Conservation (phyloP, 1,140 invertebrate genomes). For the Metopolophium dirhodum region DNA sequence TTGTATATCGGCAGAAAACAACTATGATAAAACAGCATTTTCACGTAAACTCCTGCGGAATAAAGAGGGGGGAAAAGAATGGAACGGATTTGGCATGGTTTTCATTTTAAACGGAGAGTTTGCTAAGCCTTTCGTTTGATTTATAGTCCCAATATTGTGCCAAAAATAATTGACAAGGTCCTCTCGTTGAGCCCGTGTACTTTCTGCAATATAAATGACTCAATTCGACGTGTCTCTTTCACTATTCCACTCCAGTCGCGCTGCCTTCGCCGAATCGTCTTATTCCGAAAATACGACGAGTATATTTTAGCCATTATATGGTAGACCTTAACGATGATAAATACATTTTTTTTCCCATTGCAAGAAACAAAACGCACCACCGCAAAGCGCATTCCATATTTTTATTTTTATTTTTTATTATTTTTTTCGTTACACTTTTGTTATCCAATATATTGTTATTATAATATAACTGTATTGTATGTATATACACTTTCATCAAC, state of each 20-base stretch:
- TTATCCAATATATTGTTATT: background rate
- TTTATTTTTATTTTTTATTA: too few species aligned
- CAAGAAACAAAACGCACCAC: background rate
- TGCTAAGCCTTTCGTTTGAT: slow-evolving; percentile 44
- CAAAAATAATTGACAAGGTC: slow-evolving; percentile 47
- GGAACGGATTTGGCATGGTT: slow-evolving; percentile 39
- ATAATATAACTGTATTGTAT: background rate
- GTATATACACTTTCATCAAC: background rate
- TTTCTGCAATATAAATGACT: slow-evolving; percentile 16
- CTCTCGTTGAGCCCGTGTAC: background rate
- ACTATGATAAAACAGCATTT: background rate
- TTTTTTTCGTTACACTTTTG: slow-evolving; percentile 19
- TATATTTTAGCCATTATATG: slow-evolving; percentile 20
- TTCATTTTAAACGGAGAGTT: slow-evolving; percentile 14
- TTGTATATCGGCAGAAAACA: background rate
- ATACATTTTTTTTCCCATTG: background rate
- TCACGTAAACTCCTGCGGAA: background rate
- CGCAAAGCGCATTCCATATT: background rate
- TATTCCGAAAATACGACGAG: background rate
- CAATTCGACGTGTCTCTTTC: background rate
- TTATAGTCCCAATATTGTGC: slow-evolving; percentile 12
- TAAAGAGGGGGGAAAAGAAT: background rate
- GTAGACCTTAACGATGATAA: background rate
- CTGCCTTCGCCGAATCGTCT: background rate
- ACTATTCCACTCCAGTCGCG: background rate